phyloP scores from a whole-genome alignment of 2,113 vertebrate species.

The Pseudorasbora parva region DNA sequence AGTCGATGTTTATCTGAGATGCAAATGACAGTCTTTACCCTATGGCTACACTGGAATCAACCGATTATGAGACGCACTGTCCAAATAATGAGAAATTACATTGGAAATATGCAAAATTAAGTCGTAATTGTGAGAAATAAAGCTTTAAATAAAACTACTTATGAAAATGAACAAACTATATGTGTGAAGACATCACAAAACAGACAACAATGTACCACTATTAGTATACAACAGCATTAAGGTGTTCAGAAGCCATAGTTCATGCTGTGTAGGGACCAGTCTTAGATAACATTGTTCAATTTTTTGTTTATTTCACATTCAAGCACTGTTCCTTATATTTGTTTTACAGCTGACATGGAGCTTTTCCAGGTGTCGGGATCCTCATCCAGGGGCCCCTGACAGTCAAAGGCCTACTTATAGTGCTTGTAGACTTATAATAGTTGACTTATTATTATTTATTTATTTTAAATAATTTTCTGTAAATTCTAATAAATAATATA shows the following conservation, averaged over 20 bases:
- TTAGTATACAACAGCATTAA: neutral
- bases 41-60: neutral
- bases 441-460: too few relatives aligned
- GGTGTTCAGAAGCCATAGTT: neutral
- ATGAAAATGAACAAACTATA: too few relatives aligned
- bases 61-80: neutral
- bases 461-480: too few relatives aligned
- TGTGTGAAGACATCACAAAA: neutral
- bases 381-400: neutral
- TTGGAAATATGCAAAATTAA: neutral
- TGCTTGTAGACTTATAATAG: too few relatives aligned
- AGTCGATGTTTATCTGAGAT: conserved; percentile 87
- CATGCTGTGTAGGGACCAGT: neutral
- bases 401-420: too few relatives aligned
- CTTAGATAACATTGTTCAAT: neutral
- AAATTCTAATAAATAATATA: too few relatives aligned
- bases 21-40: conserved; percentile 37
- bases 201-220: neutral
- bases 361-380: neutral
- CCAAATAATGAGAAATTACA: too few relatives aligned
- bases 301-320: neutral
- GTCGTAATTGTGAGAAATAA: neutral
- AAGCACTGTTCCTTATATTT: neutral
- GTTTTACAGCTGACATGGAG: neutral
- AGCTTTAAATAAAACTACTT: too few relatives aligned